Conservation (phyloP, 1,140 invertebrate species). For the Drosophila parabipectinata region DNA sequence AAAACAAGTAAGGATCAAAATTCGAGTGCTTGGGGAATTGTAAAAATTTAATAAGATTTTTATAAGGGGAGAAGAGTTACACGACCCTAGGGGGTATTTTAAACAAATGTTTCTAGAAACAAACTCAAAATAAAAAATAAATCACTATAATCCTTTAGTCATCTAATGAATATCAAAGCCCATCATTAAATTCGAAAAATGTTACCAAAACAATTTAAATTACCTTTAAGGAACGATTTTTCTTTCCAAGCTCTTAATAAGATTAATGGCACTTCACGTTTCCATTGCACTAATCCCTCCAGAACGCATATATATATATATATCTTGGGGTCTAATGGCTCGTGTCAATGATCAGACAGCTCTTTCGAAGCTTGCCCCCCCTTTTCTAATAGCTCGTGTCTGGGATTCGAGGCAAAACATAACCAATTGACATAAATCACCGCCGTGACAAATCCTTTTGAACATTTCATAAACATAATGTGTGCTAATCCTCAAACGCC, state of each 20-base stretch:
- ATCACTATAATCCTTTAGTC: not conserved
- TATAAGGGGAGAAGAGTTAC: not conserved
- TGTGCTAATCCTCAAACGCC: conserved; percentile 63
- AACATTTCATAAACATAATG: conserved; percentile 73
- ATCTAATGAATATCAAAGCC: conserved; percentile 14
- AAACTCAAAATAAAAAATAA: not conserved
- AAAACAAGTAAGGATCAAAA: conserved; percentile 35
- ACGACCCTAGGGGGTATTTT: not conserved
- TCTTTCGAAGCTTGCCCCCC: too few relatives aligned
- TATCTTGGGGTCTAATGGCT: conserved; percentile 60
- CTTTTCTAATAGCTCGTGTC: conserved; percentile 24
- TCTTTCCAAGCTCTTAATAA: conserved; percentile 29
- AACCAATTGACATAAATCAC: conserved; percentile 68
- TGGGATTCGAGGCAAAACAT: conserved; percentile 28
- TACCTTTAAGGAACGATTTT: conserved; percentile 25
- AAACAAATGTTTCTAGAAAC: too few relatives aligned
- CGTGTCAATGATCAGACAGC: conserved; percentile 57
- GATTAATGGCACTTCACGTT: conserved; percentile 51
- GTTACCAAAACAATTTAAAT: conserved; percentile 49
- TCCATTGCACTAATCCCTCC: conserved; percentile 33
- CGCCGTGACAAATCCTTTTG: conserved; percentile 63
- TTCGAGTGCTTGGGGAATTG: not conserved
- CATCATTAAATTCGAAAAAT: conserved; percentile 34
- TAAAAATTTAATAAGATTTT: not conserved
- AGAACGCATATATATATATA: not conserved